A percentile compares a stretch with the other conserved stretches of the same genome.
These are phyloP conservation scores for Cistogaster globosa DNA, from an alignment of 2,888 invertebrate species.

Conservation along the genomic window DNA sequence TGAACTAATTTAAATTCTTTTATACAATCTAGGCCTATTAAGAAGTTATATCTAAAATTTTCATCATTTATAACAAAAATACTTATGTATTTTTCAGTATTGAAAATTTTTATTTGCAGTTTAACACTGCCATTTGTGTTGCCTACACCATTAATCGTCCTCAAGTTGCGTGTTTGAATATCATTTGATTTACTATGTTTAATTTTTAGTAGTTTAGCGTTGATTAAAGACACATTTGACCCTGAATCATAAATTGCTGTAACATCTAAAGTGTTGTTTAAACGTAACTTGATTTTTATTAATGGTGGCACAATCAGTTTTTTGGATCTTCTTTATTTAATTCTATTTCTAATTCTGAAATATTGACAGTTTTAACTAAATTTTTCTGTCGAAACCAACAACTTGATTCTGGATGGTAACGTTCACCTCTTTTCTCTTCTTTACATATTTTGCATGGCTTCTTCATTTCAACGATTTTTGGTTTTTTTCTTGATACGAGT, in stretches of 20 bases:
- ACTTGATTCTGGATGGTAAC: constrained; percentile 32
- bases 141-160: background rate
- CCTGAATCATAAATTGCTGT: constrained; percentile 51
- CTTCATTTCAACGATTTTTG: constrained; percentile 39
- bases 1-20: too few species aligned
- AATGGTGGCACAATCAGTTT: constrained; percentile 46
- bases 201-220: constrained; percentile 25
- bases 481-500: background rate
- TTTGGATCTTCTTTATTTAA: constrained; percentile 33
- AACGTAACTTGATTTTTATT: constrained; percentile 34
- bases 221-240: constrained; percentile 37
- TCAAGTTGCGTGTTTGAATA: background rate
- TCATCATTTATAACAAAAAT: constrained; percentile 13
- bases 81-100: constrained; percentile 6
- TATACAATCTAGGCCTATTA: constrained; percentile 22
- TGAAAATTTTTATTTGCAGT: background rate
- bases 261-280: constrained; percentile 16
- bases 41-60: constrained; percentile 20
- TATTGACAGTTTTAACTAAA: constrained; percentile 18
- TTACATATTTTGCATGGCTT: constrained; percentile 50
- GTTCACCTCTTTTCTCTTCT: constrained; percentile 20
- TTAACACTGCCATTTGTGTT: background rate
- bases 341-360: constrained; percentile 14
- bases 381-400: constrained; percentile 33
- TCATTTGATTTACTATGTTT: constrained; percentile 12